A percentile compares a stretch with the other conserved stretches of the same genome.
Evolutionary conservation across 1,140 invertebrate species (phyloP).

Genomic region (Cherax quadricarinatus): DNA sequence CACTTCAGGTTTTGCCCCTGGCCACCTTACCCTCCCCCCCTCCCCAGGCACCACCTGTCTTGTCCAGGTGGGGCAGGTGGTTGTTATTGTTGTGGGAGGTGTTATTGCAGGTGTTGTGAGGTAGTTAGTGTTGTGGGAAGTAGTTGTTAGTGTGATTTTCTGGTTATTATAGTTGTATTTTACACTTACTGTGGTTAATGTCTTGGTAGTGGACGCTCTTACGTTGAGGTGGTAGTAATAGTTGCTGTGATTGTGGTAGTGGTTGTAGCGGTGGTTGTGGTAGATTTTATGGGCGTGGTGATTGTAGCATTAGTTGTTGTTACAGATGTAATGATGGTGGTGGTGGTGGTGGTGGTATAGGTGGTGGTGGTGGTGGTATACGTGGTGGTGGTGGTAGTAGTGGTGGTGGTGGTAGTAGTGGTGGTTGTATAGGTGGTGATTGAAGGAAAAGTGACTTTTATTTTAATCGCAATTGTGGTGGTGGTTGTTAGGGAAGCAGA

Average conservation of each 20-base stretch:
- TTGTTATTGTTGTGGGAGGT: neutral
- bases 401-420: no score
- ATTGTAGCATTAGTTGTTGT: neutral
- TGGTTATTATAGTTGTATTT: neutral
- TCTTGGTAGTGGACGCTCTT: neutral
- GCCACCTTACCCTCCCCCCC: neutral
- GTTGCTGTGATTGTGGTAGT: neutral
- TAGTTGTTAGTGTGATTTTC: neutral
- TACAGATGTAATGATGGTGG: neutral
- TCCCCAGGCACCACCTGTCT: slow-evolving; percentile 5
- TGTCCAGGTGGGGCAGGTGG: neutral
- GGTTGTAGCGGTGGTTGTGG: neutral
- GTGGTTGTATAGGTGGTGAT: no score
- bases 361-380: no score
- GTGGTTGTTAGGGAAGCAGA: no score
- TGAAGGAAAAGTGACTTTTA: no score
- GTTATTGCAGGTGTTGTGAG: neutral
- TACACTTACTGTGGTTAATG: neutral
- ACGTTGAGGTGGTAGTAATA: neutral
- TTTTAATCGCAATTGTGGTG: no score
- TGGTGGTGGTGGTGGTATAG: no score
- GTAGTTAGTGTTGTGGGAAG: neutral
- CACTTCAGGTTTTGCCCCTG: slow-evolving; percentile 21
- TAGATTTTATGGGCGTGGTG: neutral
- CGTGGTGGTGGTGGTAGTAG: no score